Percentiles rank a stretch among this genome's conserved stretches.
Evolutionary conservation across 2,113 vertebrate genomes (phyloP).

Genomic region (Mohoua ochrocephala): DNA sequence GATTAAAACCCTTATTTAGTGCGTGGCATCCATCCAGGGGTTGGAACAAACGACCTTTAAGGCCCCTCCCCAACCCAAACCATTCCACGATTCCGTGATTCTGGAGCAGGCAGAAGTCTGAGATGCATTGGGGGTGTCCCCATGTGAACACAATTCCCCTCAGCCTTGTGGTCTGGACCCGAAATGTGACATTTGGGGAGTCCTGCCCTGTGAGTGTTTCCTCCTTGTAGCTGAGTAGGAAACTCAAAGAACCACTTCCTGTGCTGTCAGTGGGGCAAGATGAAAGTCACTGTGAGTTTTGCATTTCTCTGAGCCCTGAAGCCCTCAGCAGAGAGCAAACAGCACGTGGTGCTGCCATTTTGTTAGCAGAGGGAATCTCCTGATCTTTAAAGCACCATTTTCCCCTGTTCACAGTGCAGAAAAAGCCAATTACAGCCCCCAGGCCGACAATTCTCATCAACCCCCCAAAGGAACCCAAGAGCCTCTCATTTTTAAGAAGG

Average conservation of each 20-base stretch:
- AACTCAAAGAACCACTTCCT: conserved; percentile 18
- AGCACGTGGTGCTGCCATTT: not conserved
- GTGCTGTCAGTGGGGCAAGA: not conserved
- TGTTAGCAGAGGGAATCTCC: not conserved
- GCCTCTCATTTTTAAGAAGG: not conserved
- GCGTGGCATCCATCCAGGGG: accelerated
- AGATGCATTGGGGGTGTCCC: not conserved
- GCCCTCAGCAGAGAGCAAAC: not conserved
- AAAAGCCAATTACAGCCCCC: conserved; percentile 6
- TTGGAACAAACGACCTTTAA: not conserved
- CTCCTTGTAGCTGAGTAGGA: not conserved
- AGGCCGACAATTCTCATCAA: not conserved
- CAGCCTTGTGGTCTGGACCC: not conserved
- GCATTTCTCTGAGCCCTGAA: not conserved
- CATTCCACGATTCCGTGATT: accelerated
- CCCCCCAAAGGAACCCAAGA: not conserved
- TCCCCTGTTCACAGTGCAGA: not conserved
- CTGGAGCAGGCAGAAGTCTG: not conserved
- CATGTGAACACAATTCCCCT: accelerated
- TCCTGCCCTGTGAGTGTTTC: not conserved
- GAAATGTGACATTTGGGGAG: not conserved
- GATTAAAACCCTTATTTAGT: accelerated
- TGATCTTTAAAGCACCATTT: not conserved
- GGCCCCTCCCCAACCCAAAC: not conserved
- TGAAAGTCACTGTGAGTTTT: not conserved